Percentiles rank a stretch among this genome's conserved stretches.
Evolutionary conservation across 2,113 vertebrate species (phyloP).

Genomic region (Rhinichthys klamathensis): DNA sequence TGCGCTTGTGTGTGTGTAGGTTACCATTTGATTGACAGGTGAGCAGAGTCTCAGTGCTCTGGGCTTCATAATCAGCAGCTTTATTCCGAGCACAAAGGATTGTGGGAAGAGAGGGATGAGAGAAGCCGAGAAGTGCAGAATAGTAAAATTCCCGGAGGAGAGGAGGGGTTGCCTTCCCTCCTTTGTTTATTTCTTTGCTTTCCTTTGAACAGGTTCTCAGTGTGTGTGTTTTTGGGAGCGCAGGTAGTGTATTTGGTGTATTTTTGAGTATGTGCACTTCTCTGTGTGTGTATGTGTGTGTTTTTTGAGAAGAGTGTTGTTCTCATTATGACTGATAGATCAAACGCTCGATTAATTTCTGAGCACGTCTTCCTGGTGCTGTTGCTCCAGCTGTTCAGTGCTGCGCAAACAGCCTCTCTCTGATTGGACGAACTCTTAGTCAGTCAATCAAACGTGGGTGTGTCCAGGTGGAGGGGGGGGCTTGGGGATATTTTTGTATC

Average conservation of each 20-base stretch:
- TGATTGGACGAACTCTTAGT: constrained; percentile 42
- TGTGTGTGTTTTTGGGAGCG: constrained; percentile 48
- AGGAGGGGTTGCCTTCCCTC: constrained; percentile 77
- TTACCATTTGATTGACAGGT: constrained; percentile 77
- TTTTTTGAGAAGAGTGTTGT: constrained; percentile 48
- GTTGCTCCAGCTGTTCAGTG: constrained; percentile 61
- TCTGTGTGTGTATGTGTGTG: constrained; percentile 42
- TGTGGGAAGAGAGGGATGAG: constrained; percentile 75
- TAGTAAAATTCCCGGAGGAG: constrained; percentile 81
- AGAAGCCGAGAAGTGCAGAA: constrained; percentile 77
- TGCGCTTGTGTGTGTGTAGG: constrained; percentile 60
- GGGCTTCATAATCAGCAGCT: constrained; percentile 79
- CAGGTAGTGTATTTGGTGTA: constrained; percentile 53
- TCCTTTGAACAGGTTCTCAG: constrained; percentile 75
- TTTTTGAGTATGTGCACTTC: constrained; percentile 53
- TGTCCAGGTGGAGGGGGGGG: not conserved
- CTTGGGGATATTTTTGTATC: not conserved
- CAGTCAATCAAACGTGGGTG: constrained; percentile 25
- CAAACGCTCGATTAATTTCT: constrained; percentile 54
- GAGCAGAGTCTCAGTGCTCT: constrained; percentile 80
- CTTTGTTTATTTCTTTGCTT: constrained; percentile 81
- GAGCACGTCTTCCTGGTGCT: constrained; percentile 45
- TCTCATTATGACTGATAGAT: constrained; percentile 55
- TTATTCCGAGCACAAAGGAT: constrained; percentile 78
- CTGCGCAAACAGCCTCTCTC: constrained; percentile 36